Base-by-base conservation (phyloP, 2,797 vertebrate species). In the Acridotheres tristis region DNA sequence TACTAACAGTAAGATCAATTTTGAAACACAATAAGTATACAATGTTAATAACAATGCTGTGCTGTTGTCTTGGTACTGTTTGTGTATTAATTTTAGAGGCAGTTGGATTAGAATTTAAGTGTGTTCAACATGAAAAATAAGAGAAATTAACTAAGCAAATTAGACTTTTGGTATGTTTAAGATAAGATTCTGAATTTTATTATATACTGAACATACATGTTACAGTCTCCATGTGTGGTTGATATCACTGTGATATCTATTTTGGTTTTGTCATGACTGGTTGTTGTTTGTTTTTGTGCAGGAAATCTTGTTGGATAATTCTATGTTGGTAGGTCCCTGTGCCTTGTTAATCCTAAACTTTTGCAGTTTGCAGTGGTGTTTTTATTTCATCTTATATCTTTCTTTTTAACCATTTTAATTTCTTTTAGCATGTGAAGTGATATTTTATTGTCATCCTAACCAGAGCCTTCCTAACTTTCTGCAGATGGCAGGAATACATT, bases 251-350 rank as follows among this genome's bases (percentile, higher is more conserved):
- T 94, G 80, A 84, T 95, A 93, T 88, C 94, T 97, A 91, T 96
- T 97, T 97, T 95, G 95, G 62, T 97, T 98, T 96, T 98, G 97
- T 97, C 95, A 63, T 99, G 98, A 99, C 98, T 69, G 62, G 97
- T 97, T 97, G 97, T 98, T 96, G 76, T 99, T 98, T 99, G 97
- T 98, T 98, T 98, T 98, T 97, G 97, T 98, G 95, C 99, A 99
- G 99, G 99, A 98, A 96, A 98, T 98, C 98, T 98, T 99, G 98
- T 98, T 99, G 99, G 99, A 99, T 98, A 98, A 98, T 98, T 99
- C 99, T 98, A 89, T 98, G 97, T 98, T 99, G 99, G 99, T 99
- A 99, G 98, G 99, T 99, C 97, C 94, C 67, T 92, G 87, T 96
- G 96, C 97, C 95, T 97, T 91, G 89, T 96, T 96, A 97, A 96